These are phyloP conservation scores for Epizoanthus scotinus DNA, from an alignment of 92 coral and sea anemone genomes.

Conservation along the genomic window DNA sequence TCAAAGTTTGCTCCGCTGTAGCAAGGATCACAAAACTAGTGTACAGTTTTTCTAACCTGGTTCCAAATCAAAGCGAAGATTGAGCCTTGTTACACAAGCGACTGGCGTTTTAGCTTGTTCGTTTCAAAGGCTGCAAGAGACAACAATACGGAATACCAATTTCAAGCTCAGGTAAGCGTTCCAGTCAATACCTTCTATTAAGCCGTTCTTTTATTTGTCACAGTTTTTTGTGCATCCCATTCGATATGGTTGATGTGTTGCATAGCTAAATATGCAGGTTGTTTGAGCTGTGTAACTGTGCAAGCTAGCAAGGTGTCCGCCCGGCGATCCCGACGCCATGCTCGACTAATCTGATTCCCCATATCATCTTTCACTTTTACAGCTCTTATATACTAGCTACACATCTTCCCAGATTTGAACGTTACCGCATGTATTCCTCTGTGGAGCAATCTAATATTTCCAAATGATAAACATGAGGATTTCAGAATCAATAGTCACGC, in stretches of 20 bases:
- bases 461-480: background rate
- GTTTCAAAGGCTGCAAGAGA: conserved; percentile 9
- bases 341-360: background rate
- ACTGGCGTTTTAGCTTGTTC: conserved; percentile 5
- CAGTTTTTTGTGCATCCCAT: background rate
- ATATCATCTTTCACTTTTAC: conserved; percentile 18
- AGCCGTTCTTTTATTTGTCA: background rate
- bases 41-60: background rate
- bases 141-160: too few species aligned
- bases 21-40: background rate
- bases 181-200: background rate
- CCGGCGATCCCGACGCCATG: background rate
- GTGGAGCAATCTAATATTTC: background rate
- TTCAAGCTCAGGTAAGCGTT: background rate
- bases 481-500: background rate
- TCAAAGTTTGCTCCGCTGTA: background rate
- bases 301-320: too few species aligned
- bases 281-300: too few species aligned
- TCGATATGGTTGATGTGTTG: background rate
- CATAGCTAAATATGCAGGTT: background rate
- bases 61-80: background rate
- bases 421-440: background rate
- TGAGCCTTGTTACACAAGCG: background rate
- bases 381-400: too few species aligned
- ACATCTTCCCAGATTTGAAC: conserved; percentile 12